Evolutionary conservation across 1,140 invertebrate species (phyloP).

Genomic region (Zaprionus inermis): DNA sequence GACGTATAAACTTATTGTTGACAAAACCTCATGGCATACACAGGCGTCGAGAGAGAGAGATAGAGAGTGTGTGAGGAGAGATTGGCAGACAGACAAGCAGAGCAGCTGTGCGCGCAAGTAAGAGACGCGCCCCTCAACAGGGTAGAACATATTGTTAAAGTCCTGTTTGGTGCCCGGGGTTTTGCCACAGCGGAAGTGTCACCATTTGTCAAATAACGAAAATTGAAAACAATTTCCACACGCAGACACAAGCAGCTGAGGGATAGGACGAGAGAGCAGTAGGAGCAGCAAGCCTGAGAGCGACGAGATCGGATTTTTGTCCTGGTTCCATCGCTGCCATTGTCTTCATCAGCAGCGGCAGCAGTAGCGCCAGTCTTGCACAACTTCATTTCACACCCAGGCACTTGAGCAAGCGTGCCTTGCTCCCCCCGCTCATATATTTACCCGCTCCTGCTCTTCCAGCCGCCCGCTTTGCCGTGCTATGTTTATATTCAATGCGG

Average conservation of each 20-base stretch:
- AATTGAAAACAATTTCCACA: conserved; percentile 83
- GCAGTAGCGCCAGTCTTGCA: conserved; percentile 31
- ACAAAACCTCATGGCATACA: conserved; percentile 76
- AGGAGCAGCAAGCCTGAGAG: conserved; percentile 4
- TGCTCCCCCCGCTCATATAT: neutral
- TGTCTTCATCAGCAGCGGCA: conserved; percentile 52
- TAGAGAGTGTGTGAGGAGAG: neutral
- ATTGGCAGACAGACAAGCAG: conserved; percentile 1
- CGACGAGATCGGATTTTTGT: conserved; percentile 48
- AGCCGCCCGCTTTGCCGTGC: conserved; percentile 3
- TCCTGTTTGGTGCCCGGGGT: conserved; percentile 54
- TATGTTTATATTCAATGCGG: conserved; percentile 55
- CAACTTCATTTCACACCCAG: conserved; percentile 53
- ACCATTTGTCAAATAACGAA: conserved; percentile 84
- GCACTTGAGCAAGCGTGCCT: neutral
- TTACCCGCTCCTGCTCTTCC: neutral
- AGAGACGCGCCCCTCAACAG: conserved; percentile 24
- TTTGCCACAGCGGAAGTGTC: conserved; percentile 82
- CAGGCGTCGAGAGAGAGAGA: neutral
- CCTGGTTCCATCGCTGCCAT: conserved; percentile 28
- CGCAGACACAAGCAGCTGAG: conserved; percentile 16
- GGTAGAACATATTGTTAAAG: conserved; percentile 72
- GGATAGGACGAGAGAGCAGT: neutral
- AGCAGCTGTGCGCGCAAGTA: neutral
- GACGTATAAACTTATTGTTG: conserved; percentile 80